Evolutionary conservation across 1,140 invertebrate species (phyloP).

Genomic region (Capitella teleta): DNA sequence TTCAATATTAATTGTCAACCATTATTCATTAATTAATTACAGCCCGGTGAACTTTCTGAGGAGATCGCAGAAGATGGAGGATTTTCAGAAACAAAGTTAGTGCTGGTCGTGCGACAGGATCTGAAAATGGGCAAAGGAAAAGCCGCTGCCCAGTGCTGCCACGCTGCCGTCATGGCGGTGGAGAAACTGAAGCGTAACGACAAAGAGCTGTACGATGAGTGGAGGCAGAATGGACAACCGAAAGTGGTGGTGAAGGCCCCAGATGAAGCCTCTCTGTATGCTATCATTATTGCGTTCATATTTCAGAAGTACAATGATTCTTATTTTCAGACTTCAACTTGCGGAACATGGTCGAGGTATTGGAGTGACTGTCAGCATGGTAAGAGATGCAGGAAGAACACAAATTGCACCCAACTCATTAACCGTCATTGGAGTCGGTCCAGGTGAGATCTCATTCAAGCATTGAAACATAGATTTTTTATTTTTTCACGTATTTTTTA

Average conservation of each 20-base stretch:
- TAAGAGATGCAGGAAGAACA: constrained; percentile 80
- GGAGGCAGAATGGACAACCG: constrained; percentile 66
- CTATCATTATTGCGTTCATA: constrained; percentile 19
- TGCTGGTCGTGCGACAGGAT: constrained; percentile 49
- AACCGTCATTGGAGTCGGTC: constrained; percentile 85
- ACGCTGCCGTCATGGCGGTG: constrained; percentile 70
- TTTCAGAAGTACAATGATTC: not conserved
- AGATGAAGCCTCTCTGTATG: constrained; percentile 45
- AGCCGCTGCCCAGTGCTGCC: constrained; percentile 77
- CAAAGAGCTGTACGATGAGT: constrained; percentile 55
- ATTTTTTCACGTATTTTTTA: no score
- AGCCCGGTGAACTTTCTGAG: no score
- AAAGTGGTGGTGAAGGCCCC: constrained; percentile 67
- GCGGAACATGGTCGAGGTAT: constrained; percentile 50
- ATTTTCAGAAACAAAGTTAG: constrained; percentile 1
- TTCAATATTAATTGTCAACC: no score
- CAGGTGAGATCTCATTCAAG: no score
- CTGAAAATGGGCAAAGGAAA: constrained; percentile 91
- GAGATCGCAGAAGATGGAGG: no score
- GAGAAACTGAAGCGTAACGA: constrained; percentile 51
- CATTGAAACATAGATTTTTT: no score
- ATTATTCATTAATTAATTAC: no score
- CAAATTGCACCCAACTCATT: constrained; percentile 72
- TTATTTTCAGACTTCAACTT: constrained; percentile 7
- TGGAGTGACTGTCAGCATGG: constrained; percentile 59